Percentiles rank a stretch among this genome's conserved stretches.
These are phyloP conservation scores for Caenorhabditis panamensis DNA, from an alignment of 2,888 invertebrate species.

Conservation along the genomic window DNA sequence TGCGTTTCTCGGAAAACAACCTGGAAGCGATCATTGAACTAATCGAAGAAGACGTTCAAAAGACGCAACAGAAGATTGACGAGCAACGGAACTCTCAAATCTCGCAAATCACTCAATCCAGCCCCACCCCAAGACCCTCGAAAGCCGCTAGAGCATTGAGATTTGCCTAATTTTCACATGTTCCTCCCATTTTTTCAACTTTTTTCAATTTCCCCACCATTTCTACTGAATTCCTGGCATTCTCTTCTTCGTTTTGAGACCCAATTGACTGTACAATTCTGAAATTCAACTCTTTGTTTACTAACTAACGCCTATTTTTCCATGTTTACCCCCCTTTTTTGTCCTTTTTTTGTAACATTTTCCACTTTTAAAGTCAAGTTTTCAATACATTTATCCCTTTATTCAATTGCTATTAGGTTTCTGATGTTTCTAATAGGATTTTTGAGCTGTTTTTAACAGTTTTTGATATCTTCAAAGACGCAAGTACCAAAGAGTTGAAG, in stretches of 20 bases:
- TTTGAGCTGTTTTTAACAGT: not conserved
- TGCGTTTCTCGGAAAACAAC: constrained; percentile 52
- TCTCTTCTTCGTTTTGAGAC: too few species aligned
- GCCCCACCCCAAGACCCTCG: constrained; percentile 33
- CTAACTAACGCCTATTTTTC: not conserved
- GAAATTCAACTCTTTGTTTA: constrained; percentile 2
- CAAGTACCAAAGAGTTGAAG: too few species aligned
- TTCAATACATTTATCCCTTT: not conserved
- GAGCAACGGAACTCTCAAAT: constrained; percentile 20
- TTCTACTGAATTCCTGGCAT: not conserved
- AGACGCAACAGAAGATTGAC: constrained; percentile 10
- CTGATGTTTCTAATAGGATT: too few species aligned
- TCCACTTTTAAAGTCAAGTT: constrained; percentile 1
- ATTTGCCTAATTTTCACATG: too few species aligned
- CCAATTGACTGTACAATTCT: constrained; percentile 1
- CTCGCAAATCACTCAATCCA: constrained; percentile 21
- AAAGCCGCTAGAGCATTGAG: constrained; percentile 47
- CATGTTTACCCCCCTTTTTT: not conserved
- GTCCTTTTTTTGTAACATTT: not conserved
- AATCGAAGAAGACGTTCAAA: constrained; percentile 19
- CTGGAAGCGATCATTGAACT: constrained; percentile 42
- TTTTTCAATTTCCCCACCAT: not conserved
- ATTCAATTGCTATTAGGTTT: too few species aligned
- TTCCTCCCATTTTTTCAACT: too few species aligned
- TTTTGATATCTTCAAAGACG: too few species aligned